These are phyloP conservation scores for Tribolium castaneum DNA, from an alignment of 1,140 invertebrate species.

Conservation along the genomic window DNA sequence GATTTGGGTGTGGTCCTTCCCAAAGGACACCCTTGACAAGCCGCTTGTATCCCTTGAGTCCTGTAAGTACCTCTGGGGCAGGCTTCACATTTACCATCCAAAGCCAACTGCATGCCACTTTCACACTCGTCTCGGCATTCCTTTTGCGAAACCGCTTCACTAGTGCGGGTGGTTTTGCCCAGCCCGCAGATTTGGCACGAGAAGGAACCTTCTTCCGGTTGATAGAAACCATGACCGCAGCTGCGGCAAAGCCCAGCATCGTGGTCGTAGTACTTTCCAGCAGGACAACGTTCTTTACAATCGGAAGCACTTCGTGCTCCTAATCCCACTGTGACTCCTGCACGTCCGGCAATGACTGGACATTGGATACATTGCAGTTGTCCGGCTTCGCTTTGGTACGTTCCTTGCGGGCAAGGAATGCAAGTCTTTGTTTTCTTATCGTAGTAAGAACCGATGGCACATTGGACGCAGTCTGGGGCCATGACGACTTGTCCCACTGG, in stretches of 20 bases:
- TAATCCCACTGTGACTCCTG: slow-evolving; percentile 85
- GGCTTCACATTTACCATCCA: slow-evolving; percentile 91
- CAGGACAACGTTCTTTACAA: slow-evolving; percentile 93
- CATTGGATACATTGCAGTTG: slow-evolving; percentile 89
- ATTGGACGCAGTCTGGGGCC: slow-evolving; percentile 92
- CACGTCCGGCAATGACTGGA: slow-evolving; percentile 86
- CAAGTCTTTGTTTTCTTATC: slow-evolving; percentile 81
- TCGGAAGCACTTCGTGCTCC: slow-evolving; percentile 89
- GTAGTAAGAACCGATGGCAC: slow-evolving; percentile 92
- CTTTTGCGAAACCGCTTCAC: slow-evolving; percentile 87
- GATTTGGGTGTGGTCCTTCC: slow-evolving; percentile 88
- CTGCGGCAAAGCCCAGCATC: slow-evolving; percentile 85
- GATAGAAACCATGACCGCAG: slow-evolving; percentile 95
- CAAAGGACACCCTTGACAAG: slow-evolving; percentile 88
- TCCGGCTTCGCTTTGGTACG: slow-evolving; percentile 94
- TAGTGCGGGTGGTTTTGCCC: slow-evolving; percentile 92
- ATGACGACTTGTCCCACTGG: slow-evolving; percentile 92
- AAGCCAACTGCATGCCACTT: slow-evolving; percentile 87
- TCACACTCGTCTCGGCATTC: slow-evolving; percentile 93
- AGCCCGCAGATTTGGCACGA: slow-evolving; percentile 89
- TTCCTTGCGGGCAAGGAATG: slow-evolving; percentile 86
- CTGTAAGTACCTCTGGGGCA: slow-evolving; percentile 93
- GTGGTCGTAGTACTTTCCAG: slow-evolving; percentile 92
- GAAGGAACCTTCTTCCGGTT: slow-evolving; percentile 92
- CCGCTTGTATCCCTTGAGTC: slow-evolving; percentile 86